Base-by-base conservation (phyloP, 2,113 vertebrate species). In the Lycaon pictus region DNA sequence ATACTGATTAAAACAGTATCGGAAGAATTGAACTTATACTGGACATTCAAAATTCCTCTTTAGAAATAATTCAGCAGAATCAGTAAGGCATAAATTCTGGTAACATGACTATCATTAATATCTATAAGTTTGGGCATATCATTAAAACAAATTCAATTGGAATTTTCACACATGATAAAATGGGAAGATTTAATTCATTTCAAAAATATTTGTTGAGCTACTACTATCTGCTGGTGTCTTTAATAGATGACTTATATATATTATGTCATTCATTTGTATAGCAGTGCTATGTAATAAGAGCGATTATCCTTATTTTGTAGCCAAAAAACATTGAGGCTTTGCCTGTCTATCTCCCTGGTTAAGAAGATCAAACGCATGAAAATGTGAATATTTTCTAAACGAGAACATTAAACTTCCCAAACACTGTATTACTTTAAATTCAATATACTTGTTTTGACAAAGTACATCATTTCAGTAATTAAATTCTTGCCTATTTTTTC, bases 1-100 rank as follows among this genome's bases (percentile, higher is more conserved):
- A 88, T 11, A 96, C 63, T 93, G 82, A 80, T 80, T 83, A 58
- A 80, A 92, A 79, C 7, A 94, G 60, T 43, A 94, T 65, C 63
- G 92, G 29, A 95, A 83, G 23, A 72, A 35, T 1, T 25, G 56
- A 76, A 56, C 29, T 55, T 91, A 90, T 60, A 65, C 12, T 77
- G 51, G 29, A 51, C 27, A 87, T 90, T 79, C 55, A 83, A 92
- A 93, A 43, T 80, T 91, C 3, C 35, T 77, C 16, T 62, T 96
- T 84, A 87, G 90, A 93, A 96, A 79, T 23, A 96, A 71, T 72
- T 20, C 79, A 92, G 7, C 16, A 58, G 79, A 77, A 56, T 89
- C 35, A 77, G 43, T 88, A 85, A 94, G 53, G 82, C 22, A 51
- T 92, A 51, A 74, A 15, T 83, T 88, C 58, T 72, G 79, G 10